Conservation (phyloP, 92 coral and sea anemone species). For the Galaxea fascicularis region DNA sequence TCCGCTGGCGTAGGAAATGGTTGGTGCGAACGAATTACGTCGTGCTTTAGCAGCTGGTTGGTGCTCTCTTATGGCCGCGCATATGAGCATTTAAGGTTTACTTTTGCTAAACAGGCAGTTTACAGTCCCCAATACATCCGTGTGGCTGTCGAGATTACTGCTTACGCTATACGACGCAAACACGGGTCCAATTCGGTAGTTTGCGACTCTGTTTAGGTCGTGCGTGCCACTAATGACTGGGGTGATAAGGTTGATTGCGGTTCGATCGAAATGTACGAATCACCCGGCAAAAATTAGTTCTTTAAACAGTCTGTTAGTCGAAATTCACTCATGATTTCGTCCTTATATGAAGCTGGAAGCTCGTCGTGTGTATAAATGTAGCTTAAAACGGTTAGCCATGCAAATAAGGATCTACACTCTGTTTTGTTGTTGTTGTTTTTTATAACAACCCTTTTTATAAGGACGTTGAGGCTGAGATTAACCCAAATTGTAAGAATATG, state of each 20-base stretch:
- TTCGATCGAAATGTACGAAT: slow-evolving; percentile 10
- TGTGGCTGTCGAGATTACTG: no score
- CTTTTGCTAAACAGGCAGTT: background rate
- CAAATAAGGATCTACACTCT: no score
- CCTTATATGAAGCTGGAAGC: background rate
- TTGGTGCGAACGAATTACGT: background rate
- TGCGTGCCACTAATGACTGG: no score
- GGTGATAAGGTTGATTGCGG: no score
- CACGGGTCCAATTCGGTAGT: no score
- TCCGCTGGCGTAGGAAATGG: slow-evolving; percentile 1
- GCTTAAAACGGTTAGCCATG: slow-evolving; percentile 12
- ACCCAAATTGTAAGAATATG: no score
- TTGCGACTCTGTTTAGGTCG: no score
- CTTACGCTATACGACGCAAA: no score
- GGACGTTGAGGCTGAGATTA: no score
- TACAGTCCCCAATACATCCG: background rate
- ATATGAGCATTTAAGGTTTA: no score
- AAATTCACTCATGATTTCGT: slow-evolving; percentile 1
- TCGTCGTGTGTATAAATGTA: background rate
- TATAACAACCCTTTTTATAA: no score
- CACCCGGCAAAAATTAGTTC: background rate
- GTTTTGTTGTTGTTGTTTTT: no score
- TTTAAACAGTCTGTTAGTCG: background rate
- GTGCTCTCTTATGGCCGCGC: background rate
- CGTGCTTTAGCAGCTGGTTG: slow-evolving; percentile 1